Evolutionary conservation across 2,888 invertebrate species (phyloP), one percentile per base, ranked within the genome.

Genomic region (Oxytorus armatus): DNA sequence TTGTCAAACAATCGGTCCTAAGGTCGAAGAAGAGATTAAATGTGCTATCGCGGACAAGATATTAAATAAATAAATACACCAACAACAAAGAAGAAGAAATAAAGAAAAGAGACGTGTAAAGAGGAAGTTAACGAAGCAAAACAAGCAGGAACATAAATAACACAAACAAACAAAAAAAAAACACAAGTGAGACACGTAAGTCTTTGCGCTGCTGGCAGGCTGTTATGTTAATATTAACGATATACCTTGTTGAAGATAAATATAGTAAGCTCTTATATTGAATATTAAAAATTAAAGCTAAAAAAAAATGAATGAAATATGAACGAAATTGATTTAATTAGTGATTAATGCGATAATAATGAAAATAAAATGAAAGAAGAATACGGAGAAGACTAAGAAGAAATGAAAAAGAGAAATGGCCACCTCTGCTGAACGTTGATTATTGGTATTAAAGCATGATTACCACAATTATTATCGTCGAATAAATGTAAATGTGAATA

Each of bases 141-240:
- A 69, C 47, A 68, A 73, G 65, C 18, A 57, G 61, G 53, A 63
- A 76, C 59, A 73, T n/a, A 57, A 79, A 42, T 47, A 70, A 81
- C 21, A 63, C 65, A 55, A 21, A 23, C 14, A 11, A 51, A 36
- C 36, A 66, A 74, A 77, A 77, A 77, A 77, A 83, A 85, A 69
- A 83, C 82, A 87, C 72, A 79, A 84, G 87, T 85, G 77, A 73
- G 81, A 77, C 78, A 77, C 77, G 79, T 82, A 69, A 89, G 85
- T 87, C 86, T 86, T 89, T 86, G 86, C 88, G 89, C 92, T 92
- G 91, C 91, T 92, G 91, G 91, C 91, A 90, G 90, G 89, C 90
- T 92, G 91, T 91, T 91, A 88, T 86, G 90, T 91, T 91, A 88
- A 89, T 88, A 91, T 89, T 89, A 89, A 88, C 87, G 85, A 90